Evolutionary conservation across 2,797 vertebrate species (phyloP), one percentile per base, ranked within the genome.

Genomic region (Cetoscarus ocellatus): DNA sequence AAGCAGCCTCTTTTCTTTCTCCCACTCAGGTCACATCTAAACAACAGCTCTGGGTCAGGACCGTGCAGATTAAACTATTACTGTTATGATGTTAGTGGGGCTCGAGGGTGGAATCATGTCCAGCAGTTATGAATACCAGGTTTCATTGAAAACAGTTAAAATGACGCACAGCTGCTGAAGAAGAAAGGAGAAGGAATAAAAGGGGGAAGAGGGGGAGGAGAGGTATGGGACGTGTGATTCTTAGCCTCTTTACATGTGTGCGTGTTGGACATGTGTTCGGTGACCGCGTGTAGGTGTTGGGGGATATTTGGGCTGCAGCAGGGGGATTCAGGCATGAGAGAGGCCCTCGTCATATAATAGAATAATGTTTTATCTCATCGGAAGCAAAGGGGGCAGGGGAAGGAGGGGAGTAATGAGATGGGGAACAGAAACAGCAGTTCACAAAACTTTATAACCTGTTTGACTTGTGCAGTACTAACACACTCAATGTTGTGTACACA

Each of bases 11-110:
- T 80, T 61, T 62, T 85, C 87, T 88, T 64, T 86, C 87, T 88
- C 92, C 92, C 91, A 93, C 92, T 90, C 90, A 91, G 91, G 89
- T 93, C 92, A 91, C 62, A 67, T 82, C 86, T 78, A 85, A 90
- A 93, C 92, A 90, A 90, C 85, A 67, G 88, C 74, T 80, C 81
- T 8, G 84, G 91, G 91, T 93, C 86, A 91, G 19, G 79, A 91
- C 85, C 77, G 15, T 75, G 53, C 87, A 85, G 80, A 90, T 89
- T 86, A 88, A 84, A 89, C 82, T 87, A 85, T 90, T 88, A 90
- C 77, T 75, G 77, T 91, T 78, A 86, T 82, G 86, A 90, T 88
- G 84, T 89, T 86, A 79, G 87, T 78, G 60, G 84, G 87, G 82
- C 91, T 90, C 91, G 27, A 64, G 92, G 89, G 92, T 82, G 82